A percentile compares a stretch with the other conserved stretches of the same genome.
These are phyloP conservation scores for Grus americana DNA, from an alignment of 2,113 vertebrate genomes.

Conservation along the genomic window DNA sequence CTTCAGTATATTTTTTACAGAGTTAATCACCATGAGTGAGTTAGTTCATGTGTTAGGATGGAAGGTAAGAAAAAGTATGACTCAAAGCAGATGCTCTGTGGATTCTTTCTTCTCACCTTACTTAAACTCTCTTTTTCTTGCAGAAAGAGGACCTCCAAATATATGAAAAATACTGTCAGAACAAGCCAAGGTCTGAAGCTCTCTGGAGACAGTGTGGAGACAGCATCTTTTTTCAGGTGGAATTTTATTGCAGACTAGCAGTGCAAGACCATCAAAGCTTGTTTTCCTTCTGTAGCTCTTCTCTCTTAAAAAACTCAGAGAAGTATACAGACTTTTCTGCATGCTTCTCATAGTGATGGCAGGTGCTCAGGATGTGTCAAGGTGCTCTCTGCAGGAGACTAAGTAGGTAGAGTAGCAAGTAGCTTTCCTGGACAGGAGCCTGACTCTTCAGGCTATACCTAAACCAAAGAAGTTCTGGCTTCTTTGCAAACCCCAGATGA, in stretches of 20 bases:
- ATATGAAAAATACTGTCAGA: conserved; percentile 96
- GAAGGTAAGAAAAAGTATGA: neutral
- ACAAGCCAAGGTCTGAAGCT: conserved; percentile 91
- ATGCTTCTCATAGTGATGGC: neutral
- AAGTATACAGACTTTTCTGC: neutral
- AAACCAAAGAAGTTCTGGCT: neutral
- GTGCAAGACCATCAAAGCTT: neutral
- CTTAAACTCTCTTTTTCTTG: conserved; percentile 29
- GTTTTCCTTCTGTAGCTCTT: neutral
- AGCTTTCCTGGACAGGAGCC: neutral
- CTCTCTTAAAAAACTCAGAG: neutral
- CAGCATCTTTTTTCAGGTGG: conserved; percentile 89
- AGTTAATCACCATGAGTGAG: neutral
- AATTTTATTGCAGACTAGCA: neutral
- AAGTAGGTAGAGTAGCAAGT: neutral
- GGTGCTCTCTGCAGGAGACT: neutral
- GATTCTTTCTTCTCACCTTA: neutral
- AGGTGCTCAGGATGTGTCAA: neutral
- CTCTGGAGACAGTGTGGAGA: conserved; percentile 95
- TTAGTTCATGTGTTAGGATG: neutral
- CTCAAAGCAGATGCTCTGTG: neutral
- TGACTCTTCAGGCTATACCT: neutral
- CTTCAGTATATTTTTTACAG: neutral
- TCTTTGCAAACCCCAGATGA: neutral
- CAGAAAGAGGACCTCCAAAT: conserved; percentile 96